A percentile compares a stretch with the other conserved stretches of the same genome.
phyloP scores from a whole-genome alignment of 1,140 invertebrate genomes.

The Scaptomyza montana region DNA sequence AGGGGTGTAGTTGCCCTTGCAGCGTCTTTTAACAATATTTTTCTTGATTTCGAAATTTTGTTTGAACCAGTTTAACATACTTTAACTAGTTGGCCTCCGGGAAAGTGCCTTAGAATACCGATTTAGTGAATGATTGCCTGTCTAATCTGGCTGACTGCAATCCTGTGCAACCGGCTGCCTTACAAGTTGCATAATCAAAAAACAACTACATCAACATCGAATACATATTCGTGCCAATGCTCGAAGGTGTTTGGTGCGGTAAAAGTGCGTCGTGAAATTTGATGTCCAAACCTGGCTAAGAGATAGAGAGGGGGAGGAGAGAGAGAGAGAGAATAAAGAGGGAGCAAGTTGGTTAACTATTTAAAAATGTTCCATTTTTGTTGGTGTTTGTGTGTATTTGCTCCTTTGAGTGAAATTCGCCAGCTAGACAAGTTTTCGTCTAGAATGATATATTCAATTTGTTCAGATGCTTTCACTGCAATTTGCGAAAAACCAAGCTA shows the following conservation, averaged over 20 bases:
- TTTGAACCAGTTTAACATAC: background rate
- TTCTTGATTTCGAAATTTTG: background rate
- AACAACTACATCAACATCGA: background rate
- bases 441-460: slow-evolving; percentile 57
- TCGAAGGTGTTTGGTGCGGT: slow-evolving; percentile 23
- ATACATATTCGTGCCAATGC: slow-evolving; percentile 28
- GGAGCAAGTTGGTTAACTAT: background rate
- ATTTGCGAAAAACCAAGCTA: background rate
- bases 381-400: slow-evolving; percentile 17
- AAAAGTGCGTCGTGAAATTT: slow-evolving; percentile 67
- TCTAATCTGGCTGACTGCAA: slow-evolving; percentile 32
- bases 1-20: slow-evolving; percentile 15
- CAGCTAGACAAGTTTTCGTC: slow-evolving; percentile 34
- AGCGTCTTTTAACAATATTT: background rate
- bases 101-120: slow-evolving; percentile 45
- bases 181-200: slow-evolving; percentile 56
- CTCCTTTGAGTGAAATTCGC: slow-evolving; percentile 31
- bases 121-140: slow-evolving; percentile 10
- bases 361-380: slow-evolving; percentile 53
- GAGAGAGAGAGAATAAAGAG: background rate
- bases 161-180: slow-evolving; percentile 54
- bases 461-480: slow-evolving; percentile 64
- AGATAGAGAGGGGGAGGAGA: background rate
- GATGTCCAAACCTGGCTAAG: slow-evolving; percentile 2
- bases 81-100: slow-evolving; percentile 48